Percentiles rank a stretch among this genome's conserved stretches.
phyloP scores from a whole-genome alignment of 1,140 invertebrate genomes.

The Brachionus sp. region DNA sequence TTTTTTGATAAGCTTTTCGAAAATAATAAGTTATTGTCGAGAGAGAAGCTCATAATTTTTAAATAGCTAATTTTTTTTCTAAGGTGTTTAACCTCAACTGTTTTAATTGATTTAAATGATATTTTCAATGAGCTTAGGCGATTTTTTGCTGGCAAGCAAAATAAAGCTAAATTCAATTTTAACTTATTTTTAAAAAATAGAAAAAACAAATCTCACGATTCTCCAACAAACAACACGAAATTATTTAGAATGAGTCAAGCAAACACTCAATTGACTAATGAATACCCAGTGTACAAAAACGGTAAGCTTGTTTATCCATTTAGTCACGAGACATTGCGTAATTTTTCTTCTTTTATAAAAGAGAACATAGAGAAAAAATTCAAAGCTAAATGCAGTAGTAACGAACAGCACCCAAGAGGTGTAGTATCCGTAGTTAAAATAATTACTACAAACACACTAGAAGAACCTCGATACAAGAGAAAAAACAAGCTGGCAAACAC shows the following conservation, averaged over 20 bases:
- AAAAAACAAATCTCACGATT: not conserved
- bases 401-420: not conserved
- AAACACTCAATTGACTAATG: not conserved
- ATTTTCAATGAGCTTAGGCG: not conserved
- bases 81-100: conserved; percentile 34
- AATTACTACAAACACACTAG: not conserved
- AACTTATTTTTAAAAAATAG: conserved; percentile 2
- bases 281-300: not conserved
- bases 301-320: not conserved
- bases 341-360: not conserved
- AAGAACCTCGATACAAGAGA: not conserved
- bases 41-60: not conserved
- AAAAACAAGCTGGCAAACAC: conserved; percentile 2
- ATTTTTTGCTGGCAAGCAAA: not conserved
- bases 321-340: not conserved
- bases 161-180: not conserved
- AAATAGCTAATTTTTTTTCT: not conserved
- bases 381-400: not conserved
- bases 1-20: conserved; percentile 21
- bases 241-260: not conserved
- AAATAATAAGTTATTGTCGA: conserved; percentile 7
- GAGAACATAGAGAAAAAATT: not conserved
- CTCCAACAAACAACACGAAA: not conserved
- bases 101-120: conserved; percentile 39
- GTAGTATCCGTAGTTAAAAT: conserved; percentile 9